Conservation (phyloP, 2,888 invertebrate species). For the Hypomecis atomaria region DNA sequence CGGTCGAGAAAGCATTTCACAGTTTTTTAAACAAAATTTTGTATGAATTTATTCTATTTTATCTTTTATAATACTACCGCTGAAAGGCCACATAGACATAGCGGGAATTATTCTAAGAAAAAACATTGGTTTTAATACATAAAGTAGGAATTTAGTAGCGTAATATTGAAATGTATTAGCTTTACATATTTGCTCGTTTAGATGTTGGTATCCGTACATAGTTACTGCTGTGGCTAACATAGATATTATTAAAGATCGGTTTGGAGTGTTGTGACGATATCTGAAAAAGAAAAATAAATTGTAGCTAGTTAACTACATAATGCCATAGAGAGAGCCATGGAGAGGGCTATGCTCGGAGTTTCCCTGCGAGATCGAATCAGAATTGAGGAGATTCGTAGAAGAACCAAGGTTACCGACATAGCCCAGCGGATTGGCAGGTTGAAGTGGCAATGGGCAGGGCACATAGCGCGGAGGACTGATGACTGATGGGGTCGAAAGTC, state of each 20-base stretch:
- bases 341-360: too few relatives aligned
- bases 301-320: too few relatives aligned
- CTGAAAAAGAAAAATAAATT: constrained; percentile 56
- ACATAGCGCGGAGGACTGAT: too few relatives aligned
- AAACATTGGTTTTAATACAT: constrained; percentile 55
- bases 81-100: constrained; percentile 63
- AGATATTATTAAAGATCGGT: constrained; percentile 63
- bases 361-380: too few relatives aligned
- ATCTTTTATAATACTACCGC: constrained; percentile 22
- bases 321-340: too few relatives aligned
- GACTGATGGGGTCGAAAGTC: too few relatives aligned
- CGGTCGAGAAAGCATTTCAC: not conserved
- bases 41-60: constrained; percentile 39
- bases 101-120: constrained; percentile 55
- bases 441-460: too few relatives aligned
- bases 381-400: too few relatives aligned
- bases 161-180: constrained; percentile 51
- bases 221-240: constrained; percentile 46
- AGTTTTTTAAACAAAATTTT: not conserved
- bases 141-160: constrained; percentile 51
- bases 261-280: constrained; percentile 70
- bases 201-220: constrained; percentile 43
- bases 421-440: too few relatives aligned
- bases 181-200: constrained; percentile 54
- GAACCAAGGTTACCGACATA: too few relatives aligned